A percentile compares a stretch with the other conserved stretches of the same genome.
phyloP scores from a whole-genome alignment of 2,888 invertebrate genomes.

The Plemyria rubiginata region DNA sequence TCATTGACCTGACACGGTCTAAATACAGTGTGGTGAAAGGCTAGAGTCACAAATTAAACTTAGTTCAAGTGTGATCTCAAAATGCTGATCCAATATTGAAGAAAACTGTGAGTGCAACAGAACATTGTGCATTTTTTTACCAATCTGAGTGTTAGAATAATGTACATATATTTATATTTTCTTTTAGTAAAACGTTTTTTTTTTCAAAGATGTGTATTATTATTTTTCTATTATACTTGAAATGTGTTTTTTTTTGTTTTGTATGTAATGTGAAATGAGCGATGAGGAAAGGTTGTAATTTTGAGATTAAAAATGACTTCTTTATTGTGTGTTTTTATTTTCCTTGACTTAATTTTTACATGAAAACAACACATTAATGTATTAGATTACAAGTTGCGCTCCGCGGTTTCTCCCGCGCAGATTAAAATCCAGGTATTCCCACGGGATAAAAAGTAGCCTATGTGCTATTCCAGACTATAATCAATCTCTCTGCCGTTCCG shows the following conservation, averaged over 20 bases:
- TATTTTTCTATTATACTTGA: conserved; percentile 45
- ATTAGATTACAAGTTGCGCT: no score
- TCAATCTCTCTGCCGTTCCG: no score
- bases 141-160: conserved; percentile 46
- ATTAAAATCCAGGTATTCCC: no score
- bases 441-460: no score
- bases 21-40: neutral
- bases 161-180: conserved; percentile 68
- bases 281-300: conserved; percentile 52
- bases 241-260: conserved; percentile 27
- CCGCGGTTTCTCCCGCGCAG: no score
- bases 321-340: neutral
- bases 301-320: conserved; percentile 25
- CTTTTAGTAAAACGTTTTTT: conserved; percentile 43
- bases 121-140: conserved; percentile 45
- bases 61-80: conserved; percentile 25
- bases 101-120: conserved; percentile 37
- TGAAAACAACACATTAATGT: no score
- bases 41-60: neutral
- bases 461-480: no score
- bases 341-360: neutral
- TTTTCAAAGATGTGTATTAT: conserved; percentile 44
- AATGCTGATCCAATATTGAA: conserved; percentile 33
- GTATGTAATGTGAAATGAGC: conserved; percentile 28
- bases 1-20: neutral